Conservation (phyloP, 2,113 vertebrate species). For the Nothoprocta perdicaria region DNA sequence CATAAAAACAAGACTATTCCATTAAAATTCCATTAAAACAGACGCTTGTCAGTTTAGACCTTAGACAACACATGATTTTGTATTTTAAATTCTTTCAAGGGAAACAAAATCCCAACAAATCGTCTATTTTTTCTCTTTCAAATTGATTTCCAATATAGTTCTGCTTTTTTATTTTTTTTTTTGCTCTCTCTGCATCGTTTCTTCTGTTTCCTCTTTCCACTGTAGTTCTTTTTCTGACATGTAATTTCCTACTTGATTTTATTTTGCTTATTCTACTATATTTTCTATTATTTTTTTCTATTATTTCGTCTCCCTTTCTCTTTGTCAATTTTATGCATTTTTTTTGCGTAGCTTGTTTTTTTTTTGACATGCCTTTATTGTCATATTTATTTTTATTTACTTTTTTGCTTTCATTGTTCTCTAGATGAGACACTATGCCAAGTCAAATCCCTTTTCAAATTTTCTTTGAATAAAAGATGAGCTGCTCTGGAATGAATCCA, state of each 20-base stretch:
- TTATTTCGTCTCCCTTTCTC: constrained; percentile 52
- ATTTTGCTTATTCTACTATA: neutral
- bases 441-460: constrained; percentile 69
- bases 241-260: constrained; percentile 52
- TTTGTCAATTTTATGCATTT: constrained; percentile 50
- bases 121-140: constrained; percentile 32
- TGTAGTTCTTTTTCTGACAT: constrained; percentile 11
- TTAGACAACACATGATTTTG: constrained; percentile 10
- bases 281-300: constrained; percentile 52
- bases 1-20: neutral
- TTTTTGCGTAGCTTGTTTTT: neutral
- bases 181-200: constrained; percentile 35
- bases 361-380: constrained; percentile 58
- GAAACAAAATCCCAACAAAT: neutral
- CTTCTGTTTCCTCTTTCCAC: neutral
- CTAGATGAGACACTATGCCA: constrained; percentile 55
- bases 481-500: constrained; percentile 62
- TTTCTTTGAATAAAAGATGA: constrained; percentile 72
- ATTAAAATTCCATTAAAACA: neutral
- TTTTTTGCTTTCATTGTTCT: constrained; percentile 58
- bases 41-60: neutral
- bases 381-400: constrained; percentile 69
- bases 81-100: constrained; percentile 18
- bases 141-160: constrained; percentile 57
- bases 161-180: constrained; percentile 43